Base-by-base conservation (phyloP, 2,797 vertebrate species). In the Fratercula arctica region DNA sequence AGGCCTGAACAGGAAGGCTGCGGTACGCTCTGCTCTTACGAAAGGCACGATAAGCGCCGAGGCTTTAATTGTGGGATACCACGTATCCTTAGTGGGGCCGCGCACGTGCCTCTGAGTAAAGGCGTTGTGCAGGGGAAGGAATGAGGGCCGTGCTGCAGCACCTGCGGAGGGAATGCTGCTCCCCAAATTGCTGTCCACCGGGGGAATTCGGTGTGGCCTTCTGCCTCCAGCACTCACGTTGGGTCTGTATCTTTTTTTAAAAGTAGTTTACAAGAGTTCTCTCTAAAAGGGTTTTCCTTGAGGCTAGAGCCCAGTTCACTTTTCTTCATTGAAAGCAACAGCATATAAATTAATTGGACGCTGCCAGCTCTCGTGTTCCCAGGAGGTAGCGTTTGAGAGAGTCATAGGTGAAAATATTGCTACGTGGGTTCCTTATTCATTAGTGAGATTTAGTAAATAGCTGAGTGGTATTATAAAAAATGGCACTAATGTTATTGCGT, bases 1-100 rank as follows among this genome's bases (percentile, higher is more conserved):
- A 51, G 11, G 37, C 25, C 31, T 25, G 60, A 66, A n/a, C 24
- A 31, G 60, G 20, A 74, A 50, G 31, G 9, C 26, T 11, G 28
- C 1, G 3, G 45, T 51, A 2, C 1, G 0, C 3, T 5, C 10
- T 0, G 9, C 51, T 20, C 35, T n/a, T 59, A 2, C 1, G 1
- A 31, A 41, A 26, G 64, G 51, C 33, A 5, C 1, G 1, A 6
- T 39, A 51, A 70, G 56, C 2, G 1, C 39, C 4, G 3, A 16
- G 56, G 15, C 31, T 50, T 21, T 4, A 45, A 2, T 23, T 39
- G 19, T 17, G 56, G 33, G 18, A 2, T 3, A 23, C 5, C 15
- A 0, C 1, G 3, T 16, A 5, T 17, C 56, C 68, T 4, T 50
- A 1, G 61, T 45, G 0, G 61, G 60, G 51, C 61, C 1, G 0